Base-by-base conservation (phyloP, 2,113 vertebrate genomes). In the Ciconia stormi region DNA sequence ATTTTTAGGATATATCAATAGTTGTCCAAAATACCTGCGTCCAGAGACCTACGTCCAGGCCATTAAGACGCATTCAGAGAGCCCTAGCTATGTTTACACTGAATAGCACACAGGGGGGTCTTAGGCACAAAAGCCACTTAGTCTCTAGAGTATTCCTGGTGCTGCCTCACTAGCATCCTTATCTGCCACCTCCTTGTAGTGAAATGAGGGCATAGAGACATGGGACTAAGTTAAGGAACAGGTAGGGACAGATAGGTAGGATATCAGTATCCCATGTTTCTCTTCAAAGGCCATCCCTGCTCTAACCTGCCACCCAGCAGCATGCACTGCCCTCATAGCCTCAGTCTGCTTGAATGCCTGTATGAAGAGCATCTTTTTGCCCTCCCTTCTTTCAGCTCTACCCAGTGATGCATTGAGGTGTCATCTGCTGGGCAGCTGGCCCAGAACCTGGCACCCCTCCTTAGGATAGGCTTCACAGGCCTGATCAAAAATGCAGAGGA, bases 51-150 rank as follows among this genome's bases (percentile, higher is more conserved):
- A 30, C 0, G 3, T 23, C 4, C 18, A 70, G 15, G 8, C 32
- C 34, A 13, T 16, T 9, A 79, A 40, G n/a, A 30, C 42, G 21
- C 46, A 29, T 13, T 30, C 34, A 34, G 23, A 61, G 55, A 59
- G 13, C n/a, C 55, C 40, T 21, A 25, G 8, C 16, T 22, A 7
- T 4, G 20, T 15, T 61, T 10, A 22, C 7, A 13, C 10, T 67
- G 12, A 23, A 4, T 0, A 46, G 23, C 5, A 2, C 25, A 65
- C 13, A 11, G 9, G 5, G 13, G 12, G 6, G 9, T 19, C 40
- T 56, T 8, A 26, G 40, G 26, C 20, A 77, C 10, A 61, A 81
- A 30, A 56, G 27, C 9, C 29, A 17, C 21, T 25, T 6, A 26
- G 11, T 4, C 30, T 23, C 46, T 34, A 42, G 46, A 73, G 22